Conservation (phyloP, 1,140 invertebrate genomes). For the Trachymyrmex cornetzi region DNA sequence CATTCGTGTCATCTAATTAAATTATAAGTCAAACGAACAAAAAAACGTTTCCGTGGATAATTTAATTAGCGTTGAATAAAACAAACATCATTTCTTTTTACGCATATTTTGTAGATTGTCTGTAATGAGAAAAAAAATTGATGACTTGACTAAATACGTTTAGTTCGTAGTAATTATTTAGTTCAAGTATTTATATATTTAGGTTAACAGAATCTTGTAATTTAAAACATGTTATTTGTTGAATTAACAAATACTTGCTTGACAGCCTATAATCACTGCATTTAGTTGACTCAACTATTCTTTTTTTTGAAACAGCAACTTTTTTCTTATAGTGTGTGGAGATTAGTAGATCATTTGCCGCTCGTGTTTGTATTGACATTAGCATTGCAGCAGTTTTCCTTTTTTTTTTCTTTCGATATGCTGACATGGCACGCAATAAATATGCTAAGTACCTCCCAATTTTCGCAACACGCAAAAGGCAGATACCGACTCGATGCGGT, state of each 20-base stretch:
- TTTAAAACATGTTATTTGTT: too few relatives aligned
- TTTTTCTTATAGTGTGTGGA: not conserved
- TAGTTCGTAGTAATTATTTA: too few relatives aligned
- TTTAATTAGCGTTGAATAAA: not conserved
- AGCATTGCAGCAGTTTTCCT: not conserved
- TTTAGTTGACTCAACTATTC: too few relatives aligned
- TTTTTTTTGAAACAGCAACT: too few relatives aligned
- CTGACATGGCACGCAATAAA: not conserved
- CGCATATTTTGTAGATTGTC: not conserved
- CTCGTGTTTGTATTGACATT: not conserved
- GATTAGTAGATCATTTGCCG: not conserved
- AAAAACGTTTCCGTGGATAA: not conserved
- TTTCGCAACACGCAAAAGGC: slow-evolving; percentile 8
- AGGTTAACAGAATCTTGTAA: too few relatives aligned
- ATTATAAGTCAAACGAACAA: not conserved
- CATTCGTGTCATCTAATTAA: not conserved
- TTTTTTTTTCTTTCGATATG: not conserved
- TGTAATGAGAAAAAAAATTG: too few relatives aligned
- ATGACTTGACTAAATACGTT: too few relatives aligned
- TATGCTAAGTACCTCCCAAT: slow-evolving; percentile 10
- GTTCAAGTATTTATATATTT: too few relatives aligned
- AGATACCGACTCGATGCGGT: not conserved
- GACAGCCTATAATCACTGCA: too few relatives aligned
- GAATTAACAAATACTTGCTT: too few relatives aligned
- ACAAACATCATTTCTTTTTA: not conserved